Conservation (phyloP, 2,797 vertebrate species). For the Rhyacichthys aspro region DNA sequence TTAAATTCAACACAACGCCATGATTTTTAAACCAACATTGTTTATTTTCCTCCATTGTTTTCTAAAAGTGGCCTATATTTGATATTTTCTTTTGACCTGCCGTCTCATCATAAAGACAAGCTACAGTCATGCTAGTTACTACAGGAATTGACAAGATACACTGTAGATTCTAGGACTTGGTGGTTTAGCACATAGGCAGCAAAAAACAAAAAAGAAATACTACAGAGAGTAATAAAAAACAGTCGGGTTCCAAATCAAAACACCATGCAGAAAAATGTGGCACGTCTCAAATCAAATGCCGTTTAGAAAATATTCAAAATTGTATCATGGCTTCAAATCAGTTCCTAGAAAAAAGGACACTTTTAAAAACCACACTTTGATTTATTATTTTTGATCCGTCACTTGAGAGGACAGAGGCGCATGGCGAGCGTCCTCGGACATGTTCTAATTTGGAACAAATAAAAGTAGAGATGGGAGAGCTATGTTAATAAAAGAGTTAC, state of each 20-base stretch:
- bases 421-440: constrained; percentile 38
- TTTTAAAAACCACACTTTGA: constrained; percentile 77
- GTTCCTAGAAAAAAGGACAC: constrained; percentile 87
- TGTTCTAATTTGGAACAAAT: constrained; percentile 74
- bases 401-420: constrained; percentile 46
- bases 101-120: constrained; percentile 64
- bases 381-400: constrained; percentile 62
- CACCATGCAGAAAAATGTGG: constrained; percentile 79
- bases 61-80: constrained; percentile 82
- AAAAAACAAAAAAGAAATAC: constrained; percentile 53
- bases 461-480: constrained; percentile 51
- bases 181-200: constrained; percentile 67
- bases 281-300: constrained; percentile 78
- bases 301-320: constrained; percentile 82
- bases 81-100: constrained; percentile 46
- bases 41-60: constrained; percentile 83
- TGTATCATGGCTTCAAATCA: constrained; percentile 74
- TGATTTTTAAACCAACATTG: constrained; percentile 66
- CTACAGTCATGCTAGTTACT: constrained; percentile 80
- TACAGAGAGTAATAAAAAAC: constrained; percentile 50
- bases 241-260: constrained; percentile 80
- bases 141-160: constrained; percentile 75
- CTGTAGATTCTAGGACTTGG: constrained; percentile 67
- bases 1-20: constrained; percentile 60
- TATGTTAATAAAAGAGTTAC: constrained; percentile 1